Evolutionary conservation across 2,888 invertebrate species (phyloP).

Genomic region (Stomorhina lunata): DNA sequence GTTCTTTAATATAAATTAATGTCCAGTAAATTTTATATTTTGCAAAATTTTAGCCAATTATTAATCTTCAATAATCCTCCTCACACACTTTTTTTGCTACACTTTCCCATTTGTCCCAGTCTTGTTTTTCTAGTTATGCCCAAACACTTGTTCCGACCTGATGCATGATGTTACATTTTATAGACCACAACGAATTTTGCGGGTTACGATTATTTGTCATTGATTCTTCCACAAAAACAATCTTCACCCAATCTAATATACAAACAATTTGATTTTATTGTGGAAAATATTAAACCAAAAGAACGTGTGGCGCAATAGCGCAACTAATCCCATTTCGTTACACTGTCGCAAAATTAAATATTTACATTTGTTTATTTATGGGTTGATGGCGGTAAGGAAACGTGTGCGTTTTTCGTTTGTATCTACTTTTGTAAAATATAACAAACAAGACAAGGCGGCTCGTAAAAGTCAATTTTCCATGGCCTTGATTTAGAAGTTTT

Average conservation of each 20-base stretch:
- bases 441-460: not conserved
- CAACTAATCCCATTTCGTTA: constrained; percentile 76
- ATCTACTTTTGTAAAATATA: constrained; percentile 17
- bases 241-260: constrained; percentile 32
- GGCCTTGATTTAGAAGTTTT: constrained; percentile 66
- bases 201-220: constrained; percentile 75
- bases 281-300: not conserved
- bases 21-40: too few species aligned
- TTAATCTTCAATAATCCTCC: not conserved
- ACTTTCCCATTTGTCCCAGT: not conserved
- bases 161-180: constrained; percentile 45
- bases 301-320: constrained; percentile 70
- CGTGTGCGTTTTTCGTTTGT: constrained; percentile 18
- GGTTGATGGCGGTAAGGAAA: constrained; percentile 51
- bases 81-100: too few species aligned
- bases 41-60: not conserved
- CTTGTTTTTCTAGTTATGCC: constrained; percentile 1
- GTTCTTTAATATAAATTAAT: too few species aligned
- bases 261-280: constrained; percentile 41
- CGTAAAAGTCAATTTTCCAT: constrained; percentile 59
- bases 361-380: constrained; percentile 74
- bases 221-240: constrained; percentile 38
- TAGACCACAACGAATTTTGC: constrained; percentile 74
- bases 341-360: constrained; percentile 78
- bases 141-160: constrained; percentile 55